These are phyloP conservation scores for Paguma larvata DNA, from an alignment of 2,797 vertebrate genomes.

Conservation along the genomic window DNA sequence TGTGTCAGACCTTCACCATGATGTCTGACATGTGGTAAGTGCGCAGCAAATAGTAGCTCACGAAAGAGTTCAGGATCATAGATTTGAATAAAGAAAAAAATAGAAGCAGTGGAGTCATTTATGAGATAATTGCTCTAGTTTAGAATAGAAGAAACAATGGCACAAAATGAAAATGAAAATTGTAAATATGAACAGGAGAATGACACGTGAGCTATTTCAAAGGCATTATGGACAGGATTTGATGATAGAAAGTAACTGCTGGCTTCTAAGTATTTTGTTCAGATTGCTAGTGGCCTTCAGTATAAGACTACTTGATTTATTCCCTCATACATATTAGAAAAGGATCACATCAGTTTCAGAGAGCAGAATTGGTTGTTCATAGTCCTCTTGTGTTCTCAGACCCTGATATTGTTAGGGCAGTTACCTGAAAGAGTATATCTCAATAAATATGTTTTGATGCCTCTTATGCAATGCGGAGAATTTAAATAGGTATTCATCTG, in stretches of 20 bases:
- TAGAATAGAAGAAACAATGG: not conserved
- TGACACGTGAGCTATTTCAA: not conserved
- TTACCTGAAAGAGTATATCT: not conserved
- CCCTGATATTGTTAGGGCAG: not conserved
- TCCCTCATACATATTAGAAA: not conserved
- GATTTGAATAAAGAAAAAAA: slow-evolving; percentile 23
- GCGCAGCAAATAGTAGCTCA: not conserved
- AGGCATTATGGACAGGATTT: not conserved
- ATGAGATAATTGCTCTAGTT: not conserved
- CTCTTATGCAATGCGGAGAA: not conserved
- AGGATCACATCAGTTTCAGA: not conserved
- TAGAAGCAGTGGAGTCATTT: not conserved
- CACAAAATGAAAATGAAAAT: not conserved
- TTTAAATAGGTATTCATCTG: not conserved
- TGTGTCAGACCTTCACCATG: not conserved
- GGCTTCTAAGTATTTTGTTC: not conserved
- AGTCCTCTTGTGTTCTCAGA: not conserved
- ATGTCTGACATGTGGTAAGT: not conserved
- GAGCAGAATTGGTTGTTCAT: not conserved
- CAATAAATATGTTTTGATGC: not conserved
- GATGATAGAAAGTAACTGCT: not conserved
- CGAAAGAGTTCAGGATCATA: not conserved
- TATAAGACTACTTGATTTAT: not conserved
- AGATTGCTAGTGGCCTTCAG: not conserved
- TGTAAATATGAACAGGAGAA: not conserved